A percentile compares a stretch with the other conserved stretches of the same genome.
Conservation (phyloP, 35 echinoderm and acorn worm genomes). For the Hemicentrotus pulcherrimus region DNA sequence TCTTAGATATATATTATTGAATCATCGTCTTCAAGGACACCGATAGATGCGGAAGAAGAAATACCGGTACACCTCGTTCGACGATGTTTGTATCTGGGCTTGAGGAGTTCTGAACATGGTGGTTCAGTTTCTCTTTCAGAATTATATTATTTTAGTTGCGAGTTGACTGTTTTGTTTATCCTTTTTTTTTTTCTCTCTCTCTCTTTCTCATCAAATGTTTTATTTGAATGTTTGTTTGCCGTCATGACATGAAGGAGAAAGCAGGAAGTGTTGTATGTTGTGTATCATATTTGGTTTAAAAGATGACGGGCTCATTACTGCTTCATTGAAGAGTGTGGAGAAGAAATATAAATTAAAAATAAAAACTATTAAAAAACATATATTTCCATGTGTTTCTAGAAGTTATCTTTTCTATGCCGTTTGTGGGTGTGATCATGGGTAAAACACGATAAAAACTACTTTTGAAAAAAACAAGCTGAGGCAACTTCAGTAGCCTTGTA, state of each 20-base stretch:
- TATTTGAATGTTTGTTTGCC: not conserved
- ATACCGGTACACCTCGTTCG: not conserved
- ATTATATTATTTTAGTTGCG: not conserved
- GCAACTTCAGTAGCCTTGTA: no score
- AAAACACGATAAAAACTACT: no score
- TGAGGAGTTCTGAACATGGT: not conserved
- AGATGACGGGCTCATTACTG: not conserved
- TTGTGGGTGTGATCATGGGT: not conserved
- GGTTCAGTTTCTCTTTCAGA: not conserved
- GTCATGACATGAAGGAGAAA: not conserved
- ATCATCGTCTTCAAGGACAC: not conserved
- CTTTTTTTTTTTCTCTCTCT: no score
- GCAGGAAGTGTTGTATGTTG: constrained; percentile 20
- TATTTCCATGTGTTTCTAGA: not conserved
- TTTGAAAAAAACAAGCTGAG: no score
- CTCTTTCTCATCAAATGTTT: not conserved
- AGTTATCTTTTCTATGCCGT: not conserved
- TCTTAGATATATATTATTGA: not conserved
- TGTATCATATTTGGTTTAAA: constrained; percentile 31
- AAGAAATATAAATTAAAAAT: constrained; percentile 28
- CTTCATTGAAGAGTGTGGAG: not conserved
- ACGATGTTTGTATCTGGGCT: not conserved
- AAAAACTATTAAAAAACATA: not conserved
- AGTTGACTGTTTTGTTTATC: not conserved
- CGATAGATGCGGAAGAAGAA: not conserved